These are phyloP conservation scores for Antitype chi DNA, from an alignment of 2,888 invertebrate genomes.

Conservation along the genomic window DNA sequence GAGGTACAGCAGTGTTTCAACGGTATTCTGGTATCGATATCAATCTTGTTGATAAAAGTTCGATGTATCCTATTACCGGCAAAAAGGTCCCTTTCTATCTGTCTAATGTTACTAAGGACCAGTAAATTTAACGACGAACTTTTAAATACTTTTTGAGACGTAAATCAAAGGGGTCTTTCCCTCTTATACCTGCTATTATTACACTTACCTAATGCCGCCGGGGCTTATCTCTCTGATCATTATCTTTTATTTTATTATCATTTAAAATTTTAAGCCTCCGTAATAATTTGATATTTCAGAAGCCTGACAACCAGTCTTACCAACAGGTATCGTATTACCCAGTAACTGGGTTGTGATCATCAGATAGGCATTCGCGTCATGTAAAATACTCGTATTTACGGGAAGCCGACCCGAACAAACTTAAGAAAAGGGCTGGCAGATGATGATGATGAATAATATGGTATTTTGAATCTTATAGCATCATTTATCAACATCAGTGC, in stretches of 20 bases:
- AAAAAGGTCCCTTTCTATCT: background rate
- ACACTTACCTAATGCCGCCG: background rate
- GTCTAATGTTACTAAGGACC: conserved; percentile 15
- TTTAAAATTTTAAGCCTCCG: background rate
- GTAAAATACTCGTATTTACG: too few species aligned
- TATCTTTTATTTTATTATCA: conserved; percentile 4
- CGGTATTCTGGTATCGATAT: conserved; percentile 12
- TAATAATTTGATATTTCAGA: too few species aligned
- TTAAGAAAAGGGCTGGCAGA: too few species aligned
- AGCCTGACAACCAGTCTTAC: too few species aligned
- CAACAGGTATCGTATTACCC: too few species aligned
- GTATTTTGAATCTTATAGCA: background rate
- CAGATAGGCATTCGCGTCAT: too few species aligned
- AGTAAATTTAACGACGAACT: conserved; percentile 27
- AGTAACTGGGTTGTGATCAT: too few species aligned
- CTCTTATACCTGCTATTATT: background rate
- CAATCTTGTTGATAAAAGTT: conserved; percentile 37
- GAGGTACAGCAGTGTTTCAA: background rate
- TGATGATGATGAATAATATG: too few species aligned
- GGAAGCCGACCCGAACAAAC: too few species aligned
- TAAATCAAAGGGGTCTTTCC: conserved; percentile 5
- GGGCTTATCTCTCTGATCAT: background rate
- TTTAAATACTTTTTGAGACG: conserved; percentile 12
- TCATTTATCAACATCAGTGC: background rate
- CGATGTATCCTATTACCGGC: background rate